Evolutionary conservation across 1,140 invertebrate genomes (phyloP).

Genomic region (Bombus confusus): DNA sequence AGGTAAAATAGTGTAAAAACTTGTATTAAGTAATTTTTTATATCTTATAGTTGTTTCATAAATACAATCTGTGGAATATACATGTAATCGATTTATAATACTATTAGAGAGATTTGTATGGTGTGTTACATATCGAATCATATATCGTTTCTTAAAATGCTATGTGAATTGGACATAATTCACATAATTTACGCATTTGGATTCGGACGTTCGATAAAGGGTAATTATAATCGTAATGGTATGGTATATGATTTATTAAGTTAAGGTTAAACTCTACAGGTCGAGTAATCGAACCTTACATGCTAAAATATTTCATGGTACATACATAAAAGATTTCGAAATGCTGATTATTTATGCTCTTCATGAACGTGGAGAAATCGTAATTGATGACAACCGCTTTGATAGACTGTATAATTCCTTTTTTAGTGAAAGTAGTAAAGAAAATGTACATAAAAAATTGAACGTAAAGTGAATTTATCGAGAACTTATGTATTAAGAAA

Average conservation of each 20-base stretch:
- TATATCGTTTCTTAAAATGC: no score
- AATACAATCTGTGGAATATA: neutral
- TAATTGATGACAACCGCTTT: slow-evolving; percentile 46
- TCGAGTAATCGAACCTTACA: neutral
- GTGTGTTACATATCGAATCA: neutral
- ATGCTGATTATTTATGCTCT: slow-evolving; percentile 54
- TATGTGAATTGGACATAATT: slow-evolving; percentile 3
- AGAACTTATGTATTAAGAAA: neutral
- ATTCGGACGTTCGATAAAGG: neutral
- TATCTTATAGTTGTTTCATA: neutral
- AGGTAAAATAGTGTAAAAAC: neutral
- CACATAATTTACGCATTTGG: neutral
- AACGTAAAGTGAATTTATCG: neutral
- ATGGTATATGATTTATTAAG: neutral
- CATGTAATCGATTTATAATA: neutral
- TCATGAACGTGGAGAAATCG: slow-evolving; percentile 56
- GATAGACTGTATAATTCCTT: slow-evolving; percentile 42
- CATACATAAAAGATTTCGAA: slow-evolving; percentile 46
- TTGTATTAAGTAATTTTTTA: neutral
- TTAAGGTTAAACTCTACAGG: neutral
- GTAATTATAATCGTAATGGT: neutral
- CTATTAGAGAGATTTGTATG: neutral
- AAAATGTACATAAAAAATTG: slow-evolving; percentile 3
- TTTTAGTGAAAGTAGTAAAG: slow-evolving; percentile 50
- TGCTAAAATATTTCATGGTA: slow-evolving; percentile 36